Evolutionary conservation across 2,797 vertebrate species (phyloP).

Genomic region (Myoxocephalus aenaeus): DNA sequence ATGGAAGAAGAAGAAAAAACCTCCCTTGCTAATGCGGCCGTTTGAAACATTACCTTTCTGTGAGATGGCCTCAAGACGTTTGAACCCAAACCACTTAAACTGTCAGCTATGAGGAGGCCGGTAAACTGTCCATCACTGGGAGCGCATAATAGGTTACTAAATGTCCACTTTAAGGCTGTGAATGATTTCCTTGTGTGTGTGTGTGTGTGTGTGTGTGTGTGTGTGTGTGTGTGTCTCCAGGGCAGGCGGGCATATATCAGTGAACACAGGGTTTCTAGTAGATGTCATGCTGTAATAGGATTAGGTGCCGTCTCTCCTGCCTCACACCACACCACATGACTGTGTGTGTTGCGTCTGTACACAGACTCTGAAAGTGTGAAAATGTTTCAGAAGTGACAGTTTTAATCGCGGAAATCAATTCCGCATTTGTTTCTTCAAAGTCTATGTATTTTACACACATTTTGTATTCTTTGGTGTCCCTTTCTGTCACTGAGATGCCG

Average conservation of each 20-base stretch:
- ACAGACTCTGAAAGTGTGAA: not conserved
- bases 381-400: not conserved
- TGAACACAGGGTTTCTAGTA: conserved; percentile 71
- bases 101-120: conserved; percentile 48
- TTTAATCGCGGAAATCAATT: not conserved
- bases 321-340: conserved; percentile 39
- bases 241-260: conserved; percentile 35
- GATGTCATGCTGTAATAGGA: conserved; percentile 79
- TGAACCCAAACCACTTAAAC: conserved; percentile 67
- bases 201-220: conserved; percentile 1
- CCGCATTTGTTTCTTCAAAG: not conserved
- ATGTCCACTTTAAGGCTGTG: conserved; percentile 47
- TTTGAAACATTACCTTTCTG: conserved; percentile 58
- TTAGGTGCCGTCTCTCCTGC: conserved; percentile 62
- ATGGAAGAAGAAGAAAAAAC: conserved; percentile 43
- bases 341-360: conserved; percentile 29
- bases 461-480: not conserved
- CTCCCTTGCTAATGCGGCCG: conserved; percentile 45
- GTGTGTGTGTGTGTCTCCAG: conserved; percentile 28
- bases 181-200: conserved; percentile 27
- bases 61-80: conserved; percentile 48
- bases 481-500: conserved; percentile 3
- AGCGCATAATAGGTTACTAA: conserved; percentile 58
- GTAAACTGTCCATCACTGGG: conserved; percentile 51
- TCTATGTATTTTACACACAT: too few relatives aligned